phyloP scores from a whole-genome alignment of 2,888 invertebrate genomes.

The Caenorhabditis auriculariae region DNA sequence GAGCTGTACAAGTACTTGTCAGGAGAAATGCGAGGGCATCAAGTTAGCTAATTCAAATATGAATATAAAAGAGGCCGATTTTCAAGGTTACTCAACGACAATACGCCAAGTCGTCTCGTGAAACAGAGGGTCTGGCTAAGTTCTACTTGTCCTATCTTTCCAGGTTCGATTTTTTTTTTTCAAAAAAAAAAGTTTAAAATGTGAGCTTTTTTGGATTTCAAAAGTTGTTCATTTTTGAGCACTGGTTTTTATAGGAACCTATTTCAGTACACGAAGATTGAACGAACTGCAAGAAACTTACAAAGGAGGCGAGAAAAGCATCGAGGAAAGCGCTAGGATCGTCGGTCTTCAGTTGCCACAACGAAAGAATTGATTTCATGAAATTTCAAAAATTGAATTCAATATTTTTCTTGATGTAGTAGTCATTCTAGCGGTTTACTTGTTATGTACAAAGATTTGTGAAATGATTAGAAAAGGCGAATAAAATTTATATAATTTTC shows the following conservation, averaged over 20 bases:
- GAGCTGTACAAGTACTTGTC: slow-evolving; percentile 41
- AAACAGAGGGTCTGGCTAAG: slow-evolving; percentile 49
- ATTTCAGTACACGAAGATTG: slow-evolving; percentile 41
- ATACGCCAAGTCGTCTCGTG: slow-evolving; percentile 48
- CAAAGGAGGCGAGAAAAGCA: slow-evolving; percentile 49
- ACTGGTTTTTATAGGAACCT: background rate
- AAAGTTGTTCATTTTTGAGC: background rate
- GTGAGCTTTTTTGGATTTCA: background rate
- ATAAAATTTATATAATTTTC: background rate
- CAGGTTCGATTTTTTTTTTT: slow-evolving; percentile 22
- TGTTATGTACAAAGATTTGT: background rate
- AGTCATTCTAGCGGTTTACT: background rate
- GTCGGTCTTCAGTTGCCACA: slow-evolving; percentile 56
- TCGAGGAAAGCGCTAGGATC: slow-evolving; percentile 55
- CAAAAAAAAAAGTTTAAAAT: background rate
- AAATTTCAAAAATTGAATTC: no score
- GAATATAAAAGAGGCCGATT: background rate
- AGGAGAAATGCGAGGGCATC: slow-evolving; percentile 46
- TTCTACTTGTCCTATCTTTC: slow-evolving; percentile 53
- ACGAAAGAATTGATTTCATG: no score
- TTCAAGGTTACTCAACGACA: slow-evolving; percentile 37
- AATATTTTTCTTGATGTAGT: no score
- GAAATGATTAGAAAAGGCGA: background rate
- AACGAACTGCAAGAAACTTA: slow-evolving; percentile 49
- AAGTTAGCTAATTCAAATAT: slow-evolving; percentile 14